phyloP scores from a whole-genome alignment of 2,797 vertebrate genomes.

The Serranus cabrilla region DNA sequence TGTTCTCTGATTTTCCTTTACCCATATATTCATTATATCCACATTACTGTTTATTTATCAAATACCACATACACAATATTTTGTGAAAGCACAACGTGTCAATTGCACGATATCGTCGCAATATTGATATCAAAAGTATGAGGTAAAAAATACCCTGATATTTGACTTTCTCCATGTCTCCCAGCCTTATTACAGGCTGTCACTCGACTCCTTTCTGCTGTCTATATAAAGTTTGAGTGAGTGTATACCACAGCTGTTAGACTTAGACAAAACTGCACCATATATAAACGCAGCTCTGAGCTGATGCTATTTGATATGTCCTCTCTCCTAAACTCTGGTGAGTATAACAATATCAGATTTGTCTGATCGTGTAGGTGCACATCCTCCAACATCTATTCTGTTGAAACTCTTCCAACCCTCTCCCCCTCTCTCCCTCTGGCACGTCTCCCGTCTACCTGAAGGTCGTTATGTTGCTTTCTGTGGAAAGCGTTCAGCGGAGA shows the following conservation, averaged over 20 bases:
- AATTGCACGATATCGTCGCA: too few relatives aligned
- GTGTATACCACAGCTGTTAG: slow-evolving; percentile 15
- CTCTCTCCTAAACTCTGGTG: slow-evolving; percentile 29
- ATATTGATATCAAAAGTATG: too few relatives aligned
- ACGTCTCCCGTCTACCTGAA: slow-evolving; percentile 46
- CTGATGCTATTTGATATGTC: slow-evolving; percentile 13
- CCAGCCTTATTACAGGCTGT: not conserved
- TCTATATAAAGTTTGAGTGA: not conserved
- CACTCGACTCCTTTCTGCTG: not conserved
- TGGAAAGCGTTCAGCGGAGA: slow-evolving; percentile 26
- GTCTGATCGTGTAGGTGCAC: slow-evolving; percentile 12
- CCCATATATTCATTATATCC: too few relatives aligned
- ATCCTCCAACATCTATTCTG: slow-evolving; percentile 13
- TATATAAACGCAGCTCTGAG: not conserved
- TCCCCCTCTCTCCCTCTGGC: slow-evolving; percentile 25
- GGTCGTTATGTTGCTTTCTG: slow-evolving; percentile 46
- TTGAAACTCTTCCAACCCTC: slow-evolving; percentile 25
- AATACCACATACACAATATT: too few relatives aligned
- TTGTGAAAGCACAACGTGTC: too few relatives aligned
- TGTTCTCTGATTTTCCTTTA: too few relatives aligned
- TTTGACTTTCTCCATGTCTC: too few relatives aligned
- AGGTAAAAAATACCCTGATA: too few relatives aligned
- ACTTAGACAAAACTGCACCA: slow-evolving; percentile 4
- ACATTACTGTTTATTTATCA: too few relatives aligned
- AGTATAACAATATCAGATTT: slow-evolving; percentile 30